Conservation (phyloP, 1,140 invertebrate genomes). For the Caenorhabditis latens region DNA sequence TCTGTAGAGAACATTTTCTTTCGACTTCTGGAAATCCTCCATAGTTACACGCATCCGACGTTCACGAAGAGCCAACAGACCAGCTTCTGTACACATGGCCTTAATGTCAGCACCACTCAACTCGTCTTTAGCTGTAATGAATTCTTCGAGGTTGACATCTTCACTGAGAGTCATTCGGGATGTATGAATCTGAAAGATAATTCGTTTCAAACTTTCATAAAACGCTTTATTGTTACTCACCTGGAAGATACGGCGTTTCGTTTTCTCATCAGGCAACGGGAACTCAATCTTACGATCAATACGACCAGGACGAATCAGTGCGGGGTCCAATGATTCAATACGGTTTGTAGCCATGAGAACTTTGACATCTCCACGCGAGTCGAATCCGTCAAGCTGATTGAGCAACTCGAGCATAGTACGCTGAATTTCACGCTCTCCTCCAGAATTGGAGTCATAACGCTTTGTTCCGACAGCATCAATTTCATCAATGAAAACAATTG, state of each 20-base stretch:
- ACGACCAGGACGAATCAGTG: conserved; percentile 95
- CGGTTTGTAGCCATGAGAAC: conserved; percentile 99
- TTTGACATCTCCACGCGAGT: conserved; percentile 94
- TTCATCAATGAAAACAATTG: conserved; percentile 99
- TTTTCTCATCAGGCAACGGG: conserved; percentile 98
- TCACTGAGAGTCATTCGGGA: conserved; percentile 95
- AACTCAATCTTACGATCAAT: conserved; percentile 99
- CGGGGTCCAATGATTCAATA: conserved; percentile 98
- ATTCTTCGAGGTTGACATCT: conserved; percentile 96
- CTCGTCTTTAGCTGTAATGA: conserved; percentile 99
- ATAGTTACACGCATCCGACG: conserved; percentile 99
- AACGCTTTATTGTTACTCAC: background rate
- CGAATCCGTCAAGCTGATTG: conserved; percentile 98
- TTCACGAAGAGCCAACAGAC: conserved; percentile 95
- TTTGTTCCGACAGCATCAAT: conserved; percentile 99
- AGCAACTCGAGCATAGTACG: conserved; percentile 98
- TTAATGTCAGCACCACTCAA: conserved; percentile 93
- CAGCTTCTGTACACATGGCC: conserved; percentile 99
- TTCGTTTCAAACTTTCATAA: background rate
- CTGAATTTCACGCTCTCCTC: conserved; percentile 99
- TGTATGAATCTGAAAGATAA: conserved; percentile 87
- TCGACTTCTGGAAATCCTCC: conserved; percentile 99
- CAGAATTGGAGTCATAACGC: conserved; percentile 97
- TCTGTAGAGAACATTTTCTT: conserved; percentile 97
- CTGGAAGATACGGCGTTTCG: conserved; percentile 94